Base-by-base conservation (phyloP, 2,797 vertebrate species). In the Cryptoblepharus egeriae region DNA sequence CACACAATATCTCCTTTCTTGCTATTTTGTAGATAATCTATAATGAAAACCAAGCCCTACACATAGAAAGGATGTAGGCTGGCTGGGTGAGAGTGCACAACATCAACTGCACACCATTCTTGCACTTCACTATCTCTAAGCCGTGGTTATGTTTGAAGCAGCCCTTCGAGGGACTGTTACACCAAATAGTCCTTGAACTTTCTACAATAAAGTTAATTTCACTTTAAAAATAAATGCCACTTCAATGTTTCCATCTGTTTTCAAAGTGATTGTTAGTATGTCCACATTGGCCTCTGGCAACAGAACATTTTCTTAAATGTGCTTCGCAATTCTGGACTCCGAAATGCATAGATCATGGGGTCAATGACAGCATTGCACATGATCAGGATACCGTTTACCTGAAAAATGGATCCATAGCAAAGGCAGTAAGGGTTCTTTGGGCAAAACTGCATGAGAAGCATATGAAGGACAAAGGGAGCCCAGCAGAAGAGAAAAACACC, bases 341-440 rank as follows among this genome's bases (percentile, higher is more conserved):
- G 96, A 85, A 98, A 99, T 39, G 98, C 98, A 15, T 99, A 99
- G 93, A 99, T 99, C 78, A 98, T 97, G 0, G 98, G 98, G 87
- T 99, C 97, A 0, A 99, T 96, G 75, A 98, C 91, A 0, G 97
- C 97, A 7, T 99, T 99, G 90, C 97, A 98, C 96, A 98, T 97
- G 82, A 99, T 92, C 67, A 99, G 91, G 1, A 97, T 93, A 39
- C 98, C 95, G 1, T 99, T 98, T 37, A 99, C 93, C 22, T 98
- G 96, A 88, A 99, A 98, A 82, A 98, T 96, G 2, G 98, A 99
- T 77, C 97, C 95, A 85, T 99, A 99, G 88, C 98, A 99, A 90
- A 97, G 95, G 15, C 98, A 99, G 81, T 99, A 99, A 0, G 98
- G 98, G 90, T 99, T 97, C 61, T 91, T 87, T 1, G 97, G 97